Evolutionary conservation across 2,113 vertebrate genomes (phyloP).

Genomic region (Siniperca chuatsi): DNA sequence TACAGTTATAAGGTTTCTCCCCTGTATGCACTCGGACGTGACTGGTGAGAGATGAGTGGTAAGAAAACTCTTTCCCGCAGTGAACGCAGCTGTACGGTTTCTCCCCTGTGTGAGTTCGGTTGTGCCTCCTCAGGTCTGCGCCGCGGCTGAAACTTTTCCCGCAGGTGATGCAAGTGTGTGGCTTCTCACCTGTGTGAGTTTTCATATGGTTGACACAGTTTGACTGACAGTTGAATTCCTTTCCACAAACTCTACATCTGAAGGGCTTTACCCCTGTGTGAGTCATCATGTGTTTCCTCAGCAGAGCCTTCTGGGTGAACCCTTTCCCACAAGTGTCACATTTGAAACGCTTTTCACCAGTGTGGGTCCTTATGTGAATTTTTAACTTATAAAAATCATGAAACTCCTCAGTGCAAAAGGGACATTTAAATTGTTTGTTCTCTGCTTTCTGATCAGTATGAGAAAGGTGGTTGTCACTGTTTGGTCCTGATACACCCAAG

Average conservation of each 20-base stretch:
- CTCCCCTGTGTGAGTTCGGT: constrained; percentile 22
- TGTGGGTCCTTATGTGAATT: not conserved
- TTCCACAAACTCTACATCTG: constrained; percentile 11
- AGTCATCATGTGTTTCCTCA: not conserved
- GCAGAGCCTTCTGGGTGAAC: not conserved
- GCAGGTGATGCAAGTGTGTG: not conserved
- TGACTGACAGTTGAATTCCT: not conserved
- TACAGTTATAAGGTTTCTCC: constrained; percentile 40
- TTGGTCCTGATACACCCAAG: not conserved
- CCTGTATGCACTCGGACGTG: constrained; percentile 19
- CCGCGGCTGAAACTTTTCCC: constrained; percentile 18
- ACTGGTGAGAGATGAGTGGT: not conserved
- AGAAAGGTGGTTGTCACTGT: constrained; percentile 1
- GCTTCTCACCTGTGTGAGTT: not conserved
- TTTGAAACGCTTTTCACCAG: constrained; percentile 18
- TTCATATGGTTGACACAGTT: constrained; percentile 2
- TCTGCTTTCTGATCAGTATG: not conserved
- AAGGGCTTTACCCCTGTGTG: constrained; percentile 9
- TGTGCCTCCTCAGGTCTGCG: constrained; percentile 26
- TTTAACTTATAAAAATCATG: not conserved
- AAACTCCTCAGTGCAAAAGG: constrained; percentile 29
- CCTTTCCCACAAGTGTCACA: constrained; percentile 47
- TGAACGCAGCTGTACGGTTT: not conserved
- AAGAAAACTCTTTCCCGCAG: constrained; percentile 6
- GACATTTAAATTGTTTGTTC: constrained; percentile 10